Base-by-base conservation (phyloP, 2,888 invertebrate genomes). In the Polia nebulosa region DNA sequence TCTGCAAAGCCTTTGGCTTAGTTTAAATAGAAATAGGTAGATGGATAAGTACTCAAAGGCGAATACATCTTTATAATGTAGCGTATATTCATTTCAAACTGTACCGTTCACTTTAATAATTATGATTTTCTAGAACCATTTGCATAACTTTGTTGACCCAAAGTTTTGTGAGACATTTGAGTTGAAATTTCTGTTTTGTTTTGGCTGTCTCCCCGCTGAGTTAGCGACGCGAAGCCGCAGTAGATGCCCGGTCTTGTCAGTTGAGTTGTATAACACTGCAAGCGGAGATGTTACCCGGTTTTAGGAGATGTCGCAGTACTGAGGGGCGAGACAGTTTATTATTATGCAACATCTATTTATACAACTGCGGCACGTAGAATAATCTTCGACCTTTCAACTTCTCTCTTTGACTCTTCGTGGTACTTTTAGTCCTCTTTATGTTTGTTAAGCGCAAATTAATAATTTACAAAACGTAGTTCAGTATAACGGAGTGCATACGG, bases 401-500 rank as follows among this genome's bases (percentile, higher is more conserved):
- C 4, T 11, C 39, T n/a, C 9, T 52, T 52, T 11, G 8, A 34
- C 25, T 20, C 9, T 7, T 70, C 11, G 47, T 53, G 70, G 72
- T 66, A 64, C 57, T 74, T 66, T 65, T 25, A 66, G 58, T 15
- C 0, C 5, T 36, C 34, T 22, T 6, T 53, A 2, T 20, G 27
- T 49, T 6, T 13, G 20, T 20, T 41, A 41, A 36, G 0, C 34
- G n/a, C 13, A 49, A 20, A 15, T 51, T 51, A 7, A n/a, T 9
- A 25, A 9, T 22, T 17, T 2, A 20, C 7, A 13, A 13, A 51
- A 15, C 17, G 8, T 47, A 53, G 20, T 39, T 2, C 25, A 44
- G n/a, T 29, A 4, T 49, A 20, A 47, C 9, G 9, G 32, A 63
- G 76, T 82, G 83, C 82, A 85, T 83, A 75, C 81, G 85, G 82